phyloP scores from a whole-genome alignment of 1,140 invertebrate genomes.

The Tetraneura akinire region DNA sequence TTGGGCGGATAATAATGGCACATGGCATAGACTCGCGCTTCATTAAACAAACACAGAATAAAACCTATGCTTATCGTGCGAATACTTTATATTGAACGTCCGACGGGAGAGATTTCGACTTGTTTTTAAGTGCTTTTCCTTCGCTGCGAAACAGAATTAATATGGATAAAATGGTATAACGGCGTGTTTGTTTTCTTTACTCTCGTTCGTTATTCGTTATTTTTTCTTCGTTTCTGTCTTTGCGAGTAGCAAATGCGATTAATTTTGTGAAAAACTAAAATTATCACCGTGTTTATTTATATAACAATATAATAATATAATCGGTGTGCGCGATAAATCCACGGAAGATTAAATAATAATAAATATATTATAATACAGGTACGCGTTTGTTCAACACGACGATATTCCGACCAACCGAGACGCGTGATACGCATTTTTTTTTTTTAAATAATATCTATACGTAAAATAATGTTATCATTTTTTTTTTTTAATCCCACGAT shows the following conservation, averaged over 20 bases:
- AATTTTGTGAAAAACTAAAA: slow-evolving; percentile 14
- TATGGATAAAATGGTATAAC: slow-evolving; percentile 24
- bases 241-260: neutral
- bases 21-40: neutral
- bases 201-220: neutral
- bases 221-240: neutral
- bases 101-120: slow-evolving; percentile 22
- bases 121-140: slow-evolving; percentile 34
- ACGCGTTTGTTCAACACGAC: too few species aligned
- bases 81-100: slow-evolving; percentile 28
- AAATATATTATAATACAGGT: too few species aligned
- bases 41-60: slow-evolving; percentile 28
- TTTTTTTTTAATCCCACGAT: too few species aligned
- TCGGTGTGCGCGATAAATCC: too few species aligned
- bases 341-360: too few species aligned
- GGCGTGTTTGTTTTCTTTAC: neutral
- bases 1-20: neutral
- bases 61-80: slow-evolving; percentile 11
- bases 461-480: too few species aligned
- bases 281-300: too few species aligned
- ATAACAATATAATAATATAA: too few species aligned
- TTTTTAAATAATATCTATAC: too few species aligned
- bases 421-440: too few species aligned
- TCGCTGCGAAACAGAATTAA: slow-evolving; percentile 21
- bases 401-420: too few species aligned